Evolutionary conservation across 1,140 invertebrate species (phyloP).

Genomic region (Caerostris extrusa): DNA sequence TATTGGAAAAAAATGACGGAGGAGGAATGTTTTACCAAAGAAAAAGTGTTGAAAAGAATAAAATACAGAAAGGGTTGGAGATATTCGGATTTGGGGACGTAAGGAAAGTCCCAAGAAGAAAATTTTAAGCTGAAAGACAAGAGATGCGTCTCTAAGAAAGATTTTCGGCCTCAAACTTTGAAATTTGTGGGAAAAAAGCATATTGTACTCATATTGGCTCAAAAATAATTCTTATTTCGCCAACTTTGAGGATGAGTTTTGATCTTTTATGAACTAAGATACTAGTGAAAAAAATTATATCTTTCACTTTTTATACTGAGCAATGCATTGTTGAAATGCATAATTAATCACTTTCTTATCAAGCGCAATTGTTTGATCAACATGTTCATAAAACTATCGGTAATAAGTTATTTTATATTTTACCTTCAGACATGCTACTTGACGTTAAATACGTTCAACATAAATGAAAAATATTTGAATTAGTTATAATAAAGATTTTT

Average conservation of each 20-base stretch:
- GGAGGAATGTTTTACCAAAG: neutral
- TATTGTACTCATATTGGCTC: neutral
- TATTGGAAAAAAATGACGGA: conserved; percentile 26
- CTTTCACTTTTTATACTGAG: neutral
- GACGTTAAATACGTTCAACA: too few species aligned
- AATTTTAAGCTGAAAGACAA: conserved; percentile 10
- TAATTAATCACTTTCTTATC: too few species aligned
- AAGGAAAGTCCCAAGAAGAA: neutral
- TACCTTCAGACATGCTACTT: too few species aligned
- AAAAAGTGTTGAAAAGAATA: conserved; percentile 8
- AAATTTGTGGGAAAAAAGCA: neutral
- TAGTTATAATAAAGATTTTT: too few species aligned
- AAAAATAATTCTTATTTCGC: neutral
- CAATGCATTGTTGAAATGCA: too few species aligned
- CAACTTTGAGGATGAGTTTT: neutral
- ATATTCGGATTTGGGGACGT: conserved; percentile 17
- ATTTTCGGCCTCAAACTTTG: neutral
- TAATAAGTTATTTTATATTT: too few species aligned
- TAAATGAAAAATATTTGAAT: too few species aligned
- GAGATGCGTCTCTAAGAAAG: neutral
- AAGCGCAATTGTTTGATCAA: too few species aligned
- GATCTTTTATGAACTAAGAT: neutral
- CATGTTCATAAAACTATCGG: too few species aligned
- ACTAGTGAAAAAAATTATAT: neutral
- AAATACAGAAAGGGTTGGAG: conserved; percentile 1